Conservation (phyloP, 2,888 invertebrate genomes). For the Syrista parreyssii region DNA sequence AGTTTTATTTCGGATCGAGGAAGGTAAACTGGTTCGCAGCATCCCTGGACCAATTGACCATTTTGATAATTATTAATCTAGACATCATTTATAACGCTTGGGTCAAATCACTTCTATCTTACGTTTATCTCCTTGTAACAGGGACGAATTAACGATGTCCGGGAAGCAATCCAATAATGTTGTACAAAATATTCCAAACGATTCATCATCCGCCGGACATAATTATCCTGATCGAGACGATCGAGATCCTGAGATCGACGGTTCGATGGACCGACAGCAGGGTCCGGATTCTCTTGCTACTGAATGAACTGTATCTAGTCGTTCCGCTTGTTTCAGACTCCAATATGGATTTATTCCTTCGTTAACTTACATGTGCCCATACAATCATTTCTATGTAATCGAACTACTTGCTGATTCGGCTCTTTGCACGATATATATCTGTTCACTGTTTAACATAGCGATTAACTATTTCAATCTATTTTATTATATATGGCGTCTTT, state of each 20-base stretch:
- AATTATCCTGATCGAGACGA: conserved; percentile 41
- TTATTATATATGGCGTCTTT: neutral
- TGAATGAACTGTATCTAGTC: neutral
- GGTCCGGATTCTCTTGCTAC: neutral
- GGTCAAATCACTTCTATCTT: conserved; percentile 12
- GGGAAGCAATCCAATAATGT: conserved; percentile 38
- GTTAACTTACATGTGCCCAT: neutral
- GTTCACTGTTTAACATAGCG: neutral
- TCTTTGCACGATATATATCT: neutral
- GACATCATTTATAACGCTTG: conserved; percentile 51
- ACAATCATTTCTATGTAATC: neutral
- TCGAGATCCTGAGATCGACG: neutral
- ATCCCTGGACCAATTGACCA: neutral
- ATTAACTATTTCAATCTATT: neutral
- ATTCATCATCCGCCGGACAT: conserved; percentile 52
- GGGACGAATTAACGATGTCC: conserved; percentile 46
- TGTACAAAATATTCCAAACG: conserved; percentile 49
- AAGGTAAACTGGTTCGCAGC: conserved; percentile 20
- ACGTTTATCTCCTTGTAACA: conserved; percentile 41
- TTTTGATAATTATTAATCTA: conserved; percentile 48
- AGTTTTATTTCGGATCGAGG: neutral
- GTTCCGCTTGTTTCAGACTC: neutral
- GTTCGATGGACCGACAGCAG: neutral
- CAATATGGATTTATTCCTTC: neutral
- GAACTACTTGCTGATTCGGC: neutral